Percentiles rank a stretch among this genome's conserved stretches.
phyloP scores from a whole-genome alignment of 2,113 vertebrate genomes.

The Okapia johnstoni region DNA sequence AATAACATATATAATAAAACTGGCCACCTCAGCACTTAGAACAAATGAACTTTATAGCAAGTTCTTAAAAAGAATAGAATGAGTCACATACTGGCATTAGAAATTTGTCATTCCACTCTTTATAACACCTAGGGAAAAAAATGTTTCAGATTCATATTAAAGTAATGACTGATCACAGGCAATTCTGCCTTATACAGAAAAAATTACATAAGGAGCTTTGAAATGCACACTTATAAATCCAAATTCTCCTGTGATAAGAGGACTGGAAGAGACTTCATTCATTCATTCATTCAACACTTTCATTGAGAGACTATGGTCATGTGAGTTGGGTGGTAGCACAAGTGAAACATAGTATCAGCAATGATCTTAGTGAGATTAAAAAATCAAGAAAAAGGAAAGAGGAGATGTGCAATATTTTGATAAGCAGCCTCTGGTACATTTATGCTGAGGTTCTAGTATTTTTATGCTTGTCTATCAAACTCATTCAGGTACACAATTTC shows the following conservation, averaged over 20 bases:
- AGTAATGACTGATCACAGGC: neutral
- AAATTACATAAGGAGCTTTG: neutral
- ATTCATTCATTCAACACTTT: neutral
- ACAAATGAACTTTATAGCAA: conserved; percentile 3
- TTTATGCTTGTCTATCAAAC: neutral
- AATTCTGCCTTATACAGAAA: conserved; percentile 18
- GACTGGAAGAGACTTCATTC: neutral
- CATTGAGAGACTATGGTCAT: neutral
- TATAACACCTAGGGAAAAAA: neutral
- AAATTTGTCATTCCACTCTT: neutral
- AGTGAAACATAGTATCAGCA: neutral
- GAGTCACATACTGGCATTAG: conserved; percentile 11
- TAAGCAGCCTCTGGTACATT: neutral
- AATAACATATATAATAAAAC: conserved; percentile 1
- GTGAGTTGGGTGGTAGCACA: neutral
- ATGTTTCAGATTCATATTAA: neutral
- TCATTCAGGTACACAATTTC: neutral
- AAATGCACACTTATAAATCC: neutral
- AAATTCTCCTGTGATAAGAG: neutral
- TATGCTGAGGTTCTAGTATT: neutral
- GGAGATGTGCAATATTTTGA: neutral
- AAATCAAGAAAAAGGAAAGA: neutral
- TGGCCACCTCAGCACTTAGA: neutral
- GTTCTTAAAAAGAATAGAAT: conserved; percentile 40
- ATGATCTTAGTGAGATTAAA: neutral